Base-by-base conservation (phyloP, 2,113 vertebrate species). In the Collichthys lucidus region DNA sequence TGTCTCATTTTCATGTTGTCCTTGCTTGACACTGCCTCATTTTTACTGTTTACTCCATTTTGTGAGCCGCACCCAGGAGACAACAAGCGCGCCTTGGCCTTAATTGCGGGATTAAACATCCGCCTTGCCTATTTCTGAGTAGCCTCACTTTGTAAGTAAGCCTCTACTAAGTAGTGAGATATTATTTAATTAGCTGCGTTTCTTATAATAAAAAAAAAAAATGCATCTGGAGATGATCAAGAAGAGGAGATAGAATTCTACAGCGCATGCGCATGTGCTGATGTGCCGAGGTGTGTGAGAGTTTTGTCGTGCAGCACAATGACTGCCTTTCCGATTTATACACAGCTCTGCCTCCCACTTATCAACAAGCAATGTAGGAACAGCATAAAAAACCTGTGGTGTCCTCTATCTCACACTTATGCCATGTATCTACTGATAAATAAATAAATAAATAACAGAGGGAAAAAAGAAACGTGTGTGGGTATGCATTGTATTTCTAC, bases 81-180 rank as follows among this genome's bases (percentile, higher is more conserved):
- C 82, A 72, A 31, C 5, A 24, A 75, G 74, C 19, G 12, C 7
- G 74, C 63, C 78, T 85, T 83, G 72, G 84, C 86, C 77, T 89
- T 93, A 93, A 93, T 89, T 92, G 91, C 72, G 50, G 89, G 91
- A 93, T 94, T 93, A 94, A 93, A 91, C 88, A 90, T 91, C 76
- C 80, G 66, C 84, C 87, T 90, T 90, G 84, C 85, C 76, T 89
- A 63, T 74, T 88, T 56, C 86, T 72, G 68, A 83, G 83, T 74
- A 77, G 70, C 77, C 72, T 88, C 79, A 70, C 83, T 91, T 89
- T 92, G 84, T 84, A 84, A 85, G 67, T 82, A 87, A 91, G 82
- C 85, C 86, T 85, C 74, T 17, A 40, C 83, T 89, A 90, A 92
- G 84, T 82, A 79, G 57, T 67, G 83, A 84, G 68, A 91, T 88